These are phyloP conservation scores for Lottia scabra DNA, from an alignment of 2,888 invertebrate genomes.

Conservation along the genomic window DNA sequence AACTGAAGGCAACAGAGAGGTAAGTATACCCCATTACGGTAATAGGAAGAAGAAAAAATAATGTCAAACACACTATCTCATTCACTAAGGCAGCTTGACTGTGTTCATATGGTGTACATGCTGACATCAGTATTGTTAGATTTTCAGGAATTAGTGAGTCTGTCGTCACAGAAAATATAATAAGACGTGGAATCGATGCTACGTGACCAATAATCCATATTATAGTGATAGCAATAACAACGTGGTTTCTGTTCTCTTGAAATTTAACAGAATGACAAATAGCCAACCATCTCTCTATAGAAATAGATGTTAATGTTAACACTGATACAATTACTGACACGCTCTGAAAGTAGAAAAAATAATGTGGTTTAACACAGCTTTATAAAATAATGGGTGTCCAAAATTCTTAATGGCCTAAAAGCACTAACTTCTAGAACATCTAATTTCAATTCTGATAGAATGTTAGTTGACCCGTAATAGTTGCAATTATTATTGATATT, in stretches of 20 bases:
- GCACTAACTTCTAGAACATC: too few species aligned
- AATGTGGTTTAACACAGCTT: too few species aligned
- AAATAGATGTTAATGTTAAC: conserved; percentile 87
- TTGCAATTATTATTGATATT: too few species aligned
- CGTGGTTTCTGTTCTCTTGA: conserved; percentile 85
- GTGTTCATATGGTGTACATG: conserved; percentile 38
- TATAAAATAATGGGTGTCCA: not conserved
- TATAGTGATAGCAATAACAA: conserved; percentile 82
- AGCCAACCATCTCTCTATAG: conserved; percentile 94
- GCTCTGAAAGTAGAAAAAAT: conserved; percentile 5
- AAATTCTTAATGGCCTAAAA: too few species aligned
- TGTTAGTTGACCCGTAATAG: too few species aligned
- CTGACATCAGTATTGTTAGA: conserved; percentile 50
- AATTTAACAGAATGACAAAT: conserved; percentile 91
- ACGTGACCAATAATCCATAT: conserved; percentile 84
- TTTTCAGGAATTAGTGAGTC: conserved; percentile 46
- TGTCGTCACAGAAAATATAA: conserved; percentile 45
- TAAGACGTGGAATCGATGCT: conserved; percentile 58
- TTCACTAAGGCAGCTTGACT: not conserved
- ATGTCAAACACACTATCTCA: conserved; percentile 45
- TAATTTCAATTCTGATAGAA: too few species aligned
- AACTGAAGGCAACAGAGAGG: conserved; percentile 54
- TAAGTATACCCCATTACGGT: conserved; percentile 63
- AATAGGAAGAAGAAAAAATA: conserved; percentile 82
- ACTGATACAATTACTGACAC: conserved; percentile 18